These are phyloP conservation scores for Drosophila grimshawi DNA, from an alignment of 1,140 invertebrate species.

Conservation along the genomic window DNA sequence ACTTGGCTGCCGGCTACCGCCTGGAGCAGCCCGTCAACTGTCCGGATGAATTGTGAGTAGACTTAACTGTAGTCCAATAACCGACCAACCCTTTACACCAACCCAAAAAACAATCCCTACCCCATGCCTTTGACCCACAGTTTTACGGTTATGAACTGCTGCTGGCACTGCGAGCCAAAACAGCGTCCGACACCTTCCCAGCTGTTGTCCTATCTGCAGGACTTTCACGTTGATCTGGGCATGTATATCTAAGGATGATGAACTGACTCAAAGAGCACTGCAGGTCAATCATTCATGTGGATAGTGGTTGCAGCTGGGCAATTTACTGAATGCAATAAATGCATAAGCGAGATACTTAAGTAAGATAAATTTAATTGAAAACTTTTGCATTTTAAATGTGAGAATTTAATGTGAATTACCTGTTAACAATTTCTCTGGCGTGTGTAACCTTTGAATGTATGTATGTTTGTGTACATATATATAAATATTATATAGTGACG, in stretches of 20 bases:
- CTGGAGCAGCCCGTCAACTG: slow-evolving; percentile 96
- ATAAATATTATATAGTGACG: slow-evolving; percentile 10
- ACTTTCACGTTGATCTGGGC: slow-evolving; percentile 93
- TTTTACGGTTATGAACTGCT: slow-evolving; percentile 96
- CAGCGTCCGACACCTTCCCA: slow-evolving; percentile 94
- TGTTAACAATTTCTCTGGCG: slow-evolving; percentile 54
- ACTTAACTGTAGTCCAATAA: not conserved
- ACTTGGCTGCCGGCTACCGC: slow-evolving; percentile 94
- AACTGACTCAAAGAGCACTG: slow-evolving; percentile 28
- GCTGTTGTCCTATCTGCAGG: slow-evolving; percentile 93
- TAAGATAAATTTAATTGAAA: slow-evolving; percentile 71
- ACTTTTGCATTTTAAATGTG: slow-evolving; percentile 78
- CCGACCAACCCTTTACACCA: not conserved
- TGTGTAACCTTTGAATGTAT: slow-evolving; percentile 24
- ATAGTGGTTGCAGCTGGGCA: not conserved
- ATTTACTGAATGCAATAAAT: slow-evolving; percentile 13
- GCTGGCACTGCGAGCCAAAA: slow-evolving; percentile 92
- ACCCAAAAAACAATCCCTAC: not conserved
- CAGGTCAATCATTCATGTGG: slow-evolving; percentile 9
- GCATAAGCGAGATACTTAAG: slow-evolving; percentile 29
- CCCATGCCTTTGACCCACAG: slow-evolving; percentile 84
- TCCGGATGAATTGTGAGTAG: slow-evolving; percentile 96
- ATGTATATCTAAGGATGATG: slow-evolving; percentile 88
- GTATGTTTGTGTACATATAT: slow-evolving; percentile 18
- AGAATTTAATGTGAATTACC: slow-evolving; percentile 77